phyloP scores from a whole-genome alignment of 2,888 invertebrate species.

The Plagodis pulveraria region DNA sequence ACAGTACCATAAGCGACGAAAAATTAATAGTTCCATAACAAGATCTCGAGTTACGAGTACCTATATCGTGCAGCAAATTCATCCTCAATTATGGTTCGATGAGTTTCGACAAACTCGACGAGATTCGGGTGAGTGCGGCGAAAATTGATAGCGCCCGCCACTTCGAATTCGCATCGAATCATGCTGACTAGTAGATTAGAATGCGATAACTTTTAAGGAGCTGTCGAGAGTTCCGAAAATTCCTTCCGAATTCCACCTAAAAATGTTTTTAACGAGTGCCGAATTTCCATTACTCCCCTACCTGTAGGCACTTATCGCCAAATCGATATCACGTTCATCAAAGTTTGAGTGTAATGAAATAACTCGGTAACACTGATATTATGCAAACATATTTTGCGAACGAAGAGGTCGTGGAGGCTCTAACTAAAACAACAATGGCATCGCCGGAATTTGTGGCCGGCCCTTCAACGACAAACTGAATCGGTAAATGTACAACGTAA shows the following conservation, averaged over 20 bases:
- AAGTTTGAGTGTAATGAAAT: slow-evolving; percentile 31
- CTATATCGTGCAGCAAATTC: slow-evolving; percentile 35
- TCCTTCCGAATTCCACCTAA: slow-evolving; percentile 28
- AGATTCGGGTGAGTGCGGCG: slow-evolving; percentile 30
- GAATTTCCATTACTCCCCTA: slow-evolving; percentile 26
- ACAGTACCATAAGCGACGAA: background rate
- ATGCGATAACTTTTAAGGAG: slow-evolving; percentile 43
- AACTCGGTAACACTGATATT: slow-evolving; percentile 2
- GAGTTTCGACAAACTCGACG: slow-evolving; percentile 41
- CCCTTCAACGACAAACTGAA: no score
- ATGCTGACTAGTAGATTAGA: slow-evolving; percentile 46
- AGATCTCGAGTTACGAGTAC: no score
- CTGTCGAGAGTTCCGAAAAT: slow-evolving; percentile 35
- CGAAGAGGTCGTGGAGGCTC: no score
- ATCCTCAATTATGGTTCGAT: slow-evolving; percentile 45
- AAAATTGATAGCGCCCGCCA: slow-evolving; percentile 48
- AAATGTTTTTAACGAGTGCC: slow-evolving; percentile 37
- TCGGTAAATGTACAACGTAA: no score
- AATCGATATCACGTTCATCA: slow-evolving; percentile 38
- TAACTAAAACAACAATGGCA: no score
- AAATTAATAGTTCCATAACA: no score
- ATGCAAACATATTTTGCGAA: no score
- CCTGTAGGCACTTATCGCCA: slow-evolving; percentile 23
- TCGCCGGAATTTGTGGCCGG: no score
- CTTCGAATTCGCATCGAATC: slow-evolving; percentile 43